These are phyloP conservation scores for Acrocephalus arundinaceus DNA, from an alignment of 2,113 vertebrate species.

Conservation along the genomic window DNA sequence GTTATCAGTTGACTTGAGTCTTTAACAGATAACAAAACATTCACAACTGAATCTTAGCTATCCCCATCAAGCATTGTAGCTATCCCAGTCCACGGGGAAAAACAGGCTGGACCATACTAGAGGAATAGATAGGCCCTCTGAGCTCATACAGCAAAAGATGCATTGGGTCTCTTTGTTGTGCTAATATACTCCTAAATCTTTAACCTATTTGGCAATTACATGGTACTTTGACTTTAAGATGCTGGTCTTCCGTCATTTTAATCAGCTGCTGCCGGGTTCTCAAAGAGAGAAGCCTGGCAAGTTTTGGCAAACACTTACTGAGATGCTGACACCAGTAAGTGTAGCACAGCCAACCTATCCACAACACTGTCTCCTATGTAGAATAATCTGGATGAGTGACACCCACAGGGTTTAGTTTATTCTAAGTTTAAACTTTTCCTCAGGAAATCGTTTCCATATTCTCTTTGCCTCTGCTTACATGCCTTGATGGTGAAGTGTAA, in stretches of 20 bases:
- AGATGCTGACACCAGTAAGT: background rate
- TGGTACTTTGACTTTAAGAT: conserved; percentile 38
- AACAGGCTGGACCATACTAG: background rate
- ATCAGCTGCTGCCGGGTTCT: background rate
- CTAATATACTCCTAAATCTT: background rate
- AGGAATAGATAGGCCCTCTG: background rate
- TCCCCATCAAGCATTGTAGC: background rate
- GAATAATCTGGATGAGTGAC: background rate
- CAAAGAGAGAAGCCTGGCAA: background rate
- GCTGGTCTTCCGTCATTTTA: background rate
- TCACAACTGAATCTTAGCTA: background rate
- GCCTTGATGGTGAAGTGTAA: background rate
- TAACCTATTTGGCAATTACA: background rate
- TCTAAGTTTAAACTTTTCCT: background rate
- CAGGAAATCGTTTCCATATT: background rate
- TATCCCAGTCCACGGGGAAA: background rate
- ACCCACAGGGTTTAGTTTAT: background rate
- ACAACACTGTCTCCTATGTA: background rate
- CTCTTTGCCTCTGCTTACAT: background rate
- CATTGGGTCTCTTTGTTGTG: background rate
- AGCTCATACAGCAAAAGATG: background rate
- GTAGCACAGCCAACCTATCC: background rate
- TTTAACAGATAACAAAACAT: background rate
- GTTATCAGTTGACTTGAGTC: background rate
- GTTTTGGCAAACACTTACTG: background rate